phyloP scores from a whole-genome alignment of 1,140 invertebrate genomes.

The Ceratitis capitata region DNA sequence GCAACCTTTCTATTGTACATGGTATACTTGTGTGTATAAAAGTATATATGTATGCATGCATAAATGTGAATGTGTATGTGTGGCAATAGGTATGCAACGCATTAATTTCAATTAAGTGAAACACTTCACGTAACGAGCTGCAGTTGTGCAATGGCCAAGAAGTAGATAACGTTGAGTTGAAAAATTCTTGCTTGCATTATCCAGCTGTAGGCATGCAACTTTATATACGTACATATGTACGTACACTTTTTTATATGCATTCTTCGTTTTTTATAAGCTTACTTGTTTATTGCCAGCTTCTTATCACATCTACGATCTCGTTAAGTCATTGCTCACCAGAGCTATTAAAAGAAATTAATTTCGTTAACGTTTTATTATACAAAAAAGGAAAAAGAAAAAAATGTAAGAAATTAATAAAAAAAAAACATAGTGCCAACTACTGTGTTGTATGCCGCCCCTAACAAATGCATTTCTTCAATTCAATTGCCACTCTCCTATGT shows the following conservation, averaged over 20 bases:
- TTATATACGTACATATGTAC: not conserved
- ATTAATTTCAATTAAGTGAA: slow-evolving; percentile 23
- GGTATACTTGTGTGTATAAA: not conserved
- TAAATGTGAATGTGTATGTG: not conserved
- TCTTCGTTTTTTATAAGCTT: not conserved
- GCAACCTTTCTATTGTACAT: too few species aligned
- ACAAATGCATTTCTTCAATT: not conserved
- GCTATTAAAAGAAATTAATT: slow-evolving; percentile 38
- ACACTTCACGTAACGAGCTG: slow-evolving; percentile 25
- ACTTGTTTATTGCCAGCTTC: not conserved
- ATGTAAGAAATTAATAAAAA: not conserved
- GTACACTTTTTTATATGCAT: not conserved
- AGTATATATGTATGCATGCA: not conserved
- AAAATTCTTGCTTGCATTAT: not conserved
- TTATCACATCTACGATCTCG: slow-evolving; percentile 25
- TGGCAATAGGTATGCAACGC: not conserved
- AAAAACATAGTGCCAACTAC: not conserved
- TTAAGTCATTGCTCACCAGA: not conserved
- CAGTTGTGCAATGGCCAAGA: not conserved
- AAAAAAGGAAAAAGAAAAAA: too few species aligned
- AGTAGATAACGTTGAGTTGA: not conserved
- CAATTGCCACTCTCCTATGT: not conserved
- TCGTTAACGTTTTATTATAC: slow-evolving; percentile 29
- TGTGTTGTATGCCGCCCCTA: not conserved
- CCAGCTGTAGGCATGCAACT: not conserved